phyloP scores from a whole-genome alignment of 2,888 invertebrate genomes.

The Ennomos quercinarius region DNA sequence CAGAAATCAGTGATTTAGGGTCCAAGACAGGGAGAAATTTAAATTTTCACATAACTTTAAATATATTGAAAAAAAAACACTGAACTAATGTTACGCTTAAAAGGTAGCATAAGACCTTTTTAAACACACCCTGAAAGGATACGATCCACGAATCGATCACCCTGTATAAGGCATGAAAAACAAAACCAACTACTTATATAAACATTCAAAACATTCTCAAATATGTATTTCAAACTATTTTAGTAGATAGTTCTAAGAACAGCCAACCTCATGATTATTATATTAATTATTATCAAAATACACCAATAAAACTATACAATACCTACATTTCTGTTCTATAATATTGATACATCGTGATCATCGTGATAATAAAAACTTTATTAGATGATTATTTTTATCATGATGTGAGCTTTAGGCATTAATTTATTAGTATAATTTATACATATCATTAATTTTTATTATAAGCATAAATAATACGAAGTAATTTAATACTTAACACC shows the following conservation, averaged over 20 bases:
- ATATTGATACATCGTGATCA: slow-evolving; percentile 36
- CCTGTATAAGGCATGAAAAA: too few relatives aligned
- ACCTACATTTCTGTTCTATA: slow-evolving; percentile 13
- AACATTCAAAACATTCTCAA: background rate
- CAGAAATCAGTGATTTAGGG: too few relatives aligned
- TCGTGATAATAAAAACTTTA: slow-evolving; percentile 34
- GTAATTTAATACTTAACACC: slow-evolving; percentile 46
- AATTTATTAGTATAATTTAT: slow-evolving; percentile 39
- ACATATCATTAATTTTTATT: slow-evolving; percentile 43
- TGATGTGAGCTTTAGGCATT: slow-evolving; percentile 36
- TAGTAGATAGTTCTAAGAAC: background rate
- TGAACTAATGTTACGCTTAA: too few relatives aligned
- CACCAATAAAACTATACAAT: slow-evolving; percentile 19
- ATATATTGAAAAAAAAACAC: too few relatives aligned
- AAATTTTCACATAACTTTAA: too few relatives aligned
- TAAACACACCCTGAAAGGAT: too few relatives aligned
- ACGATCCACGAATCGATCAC: too few relatives aligned
- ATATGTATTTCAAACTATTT: background rate
- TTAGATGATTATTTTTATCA: slow-evolving; percentile 37
- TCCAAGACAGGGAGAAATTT: too few relatives aligned
- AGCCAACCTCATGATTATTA: background rate
- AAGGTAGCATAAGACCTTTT: too few relatives aligned
- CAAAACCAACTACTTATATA: too few relatives aligned
- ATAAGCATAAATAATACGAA: slow-evolving; percentile 40
- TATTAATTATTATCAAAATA: slow-evolving; percentile 1